Conservation (phyloP, 2,888 invertebrate species). For the Tenthredo distinguenda region DNA sequence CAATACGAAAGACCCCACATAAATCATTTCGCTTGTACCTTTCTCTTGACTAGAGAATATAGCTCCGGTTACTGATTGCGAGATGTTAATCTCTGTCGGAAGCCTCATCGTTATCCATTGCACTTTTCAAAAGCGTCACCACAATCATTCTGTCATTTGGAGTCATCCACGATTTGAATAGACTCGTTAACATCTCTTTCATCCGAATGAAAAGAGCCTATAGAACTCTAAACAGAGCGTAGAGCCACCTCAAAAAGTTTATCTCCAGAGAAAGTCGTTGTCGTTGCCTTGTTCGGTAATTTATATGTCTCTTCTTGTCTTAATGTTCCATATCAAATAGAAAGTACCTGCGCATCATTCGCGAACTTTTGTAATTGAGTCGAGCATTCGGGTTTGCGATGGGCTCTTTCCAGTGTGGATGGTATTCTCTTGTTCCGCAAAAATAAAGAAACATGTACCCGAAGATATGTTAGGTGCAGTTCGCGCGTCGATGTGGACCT, state of each 20-base stretch:
- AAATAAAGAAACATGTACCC: background rate
- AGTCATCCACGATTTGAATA: constrained; percentile 14
- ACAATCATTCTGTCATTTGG: constrained; percentile 17
- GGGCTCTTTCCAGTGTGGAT: background rate
- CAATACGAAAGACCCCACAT: background rate
- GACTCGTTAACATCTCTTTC: constrained; percentile 36
- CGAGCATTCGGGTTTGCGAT: constrained; percentile 11
- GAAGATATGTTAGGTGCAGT: background rate
- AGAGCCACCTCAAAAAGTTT: constrained; percentile 15
- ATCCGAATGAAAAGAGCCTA: background rate
- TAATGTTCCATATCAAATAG: constrained; percentile 18
- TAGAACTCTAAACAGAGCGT: background rate
- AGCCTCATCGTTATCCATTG: background rate
- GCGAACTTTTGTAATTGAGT: constrained; percentile 27
- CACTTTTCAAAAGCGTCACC: background rate
- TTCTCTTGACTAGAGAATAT: background rate
- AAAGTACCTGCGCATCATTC: constrained; percentile 11
- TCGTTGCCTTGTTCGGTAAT: constrained; percentile 15
- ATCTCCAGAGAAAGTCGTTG: constrained; percentile 24
- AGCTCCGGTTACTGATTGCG: background rate
- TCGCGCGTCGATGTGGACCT: background rate
- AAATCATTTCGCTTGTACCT: background rate
- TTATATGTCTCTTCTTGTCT: constrained; percentile 30
- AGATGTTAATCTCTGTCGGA: background rate
- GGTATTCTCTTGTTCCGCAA: constrained; percentile 9